Conservation (phyloP, 2,888 invertebrate genomes). For the Brassicogethes aeneus region DNA sequence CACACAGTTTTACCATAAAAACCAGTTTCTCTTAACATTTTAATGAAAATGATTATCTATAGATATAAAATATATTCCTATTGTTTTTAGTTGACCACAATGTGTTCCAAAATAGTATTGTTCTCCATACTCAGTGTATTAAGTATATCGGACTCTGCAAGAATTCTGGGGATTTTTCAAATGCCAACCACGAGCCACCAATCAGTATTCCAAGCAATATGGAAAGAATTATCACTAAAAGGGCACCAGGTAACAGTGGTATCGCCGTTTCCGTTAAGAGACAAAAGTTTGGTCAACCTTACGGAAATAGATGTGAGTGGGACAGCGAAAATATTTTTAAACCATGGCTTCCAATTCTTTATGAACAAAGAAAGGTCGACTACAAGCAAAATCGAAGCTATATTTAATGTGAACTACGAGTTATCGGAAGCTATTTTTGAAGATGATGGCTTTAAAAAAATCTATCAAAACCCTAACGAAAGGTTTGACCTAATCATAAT, state of each 20-base stretch:
- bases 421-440: slow-evolving; percentile 18
- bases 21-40: too few species aligned
- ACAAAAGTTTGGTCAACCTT: slow-evolving; percentile 16
- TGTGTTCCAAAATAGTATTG: too few species aligned
- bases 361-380: slow-evolving; percentile 20
- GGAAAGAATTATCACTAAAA: slow-evolving; percentile 15
- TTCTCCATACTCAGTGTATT: too few species aligned
- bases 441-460: slow-evolving; percentile 21
- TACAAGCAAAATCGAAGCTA: not conserved
- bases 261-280: slow-evolving; percentile 19
- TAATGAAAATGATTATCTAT: too few species aligned
- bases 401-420: slow-evolving; percentile 17
- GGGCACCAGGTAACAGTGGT: slow-evolving; percentile 22
- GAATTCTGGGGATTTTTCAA: slow-evolving; percentile 22
- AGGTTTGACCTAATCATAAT: slow-evolving; percentile 27
- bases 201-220: slow-evolving; percentile 18
- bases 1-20: too few species aligned
- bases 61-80: too few species aligned
- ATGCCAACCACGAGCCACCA: slow-evolving; percentile 25
- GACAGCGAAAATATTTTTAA: slow-evolving; percentile 13
- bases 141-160: slow-evolving; percentile 11
- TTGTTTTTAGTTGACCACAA: too few species aligned
- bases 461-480: slow-evolving; percentile 19
- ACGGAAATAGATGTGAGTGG: slow-evolving; percentile 20
- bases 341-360: slow-evolving; percentile 19